Evolutionary conservation across 2,113 vertebrate genomes (phyloP).

Genomic region (Tachuris rubrigastra): DNA sequence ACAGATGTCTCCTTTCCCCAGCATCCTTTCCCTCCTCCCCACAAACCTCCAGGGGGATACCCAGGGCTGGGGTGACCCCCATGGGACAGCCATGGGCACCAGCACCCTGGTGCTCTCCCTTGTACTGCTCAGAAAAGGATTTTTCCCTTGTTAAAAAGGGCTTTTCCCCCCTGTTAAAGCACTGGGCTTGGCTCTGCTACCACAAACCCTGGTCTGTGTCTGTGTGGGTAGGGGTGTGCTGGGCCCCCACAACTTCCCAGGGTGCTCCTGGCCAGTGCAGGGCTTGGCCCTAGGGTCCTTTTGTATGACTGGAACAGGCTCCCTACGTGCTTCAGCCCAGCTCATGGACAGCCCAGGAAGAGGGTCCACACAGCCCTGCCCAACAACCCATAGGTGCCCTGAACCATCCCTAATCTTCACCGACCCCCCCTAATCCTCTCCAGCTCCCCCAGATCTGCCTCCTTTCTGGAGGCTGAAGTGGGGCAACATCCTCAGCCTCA

Average conservation of each 20-base stretch:
- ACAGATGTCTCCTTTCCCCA: accelerated
- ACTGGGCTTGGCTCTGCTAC: neutral
- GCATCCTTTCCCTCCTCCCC: neutral
- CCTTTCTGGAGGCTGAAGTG: accelerated
- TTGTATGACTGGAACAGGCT: neutral
- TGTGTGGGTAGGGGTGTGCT: neutral
- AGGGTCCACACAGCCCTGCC: neutral
- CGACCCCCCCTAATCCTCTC: neutral
- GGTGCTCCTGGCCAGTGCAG: accelerated
- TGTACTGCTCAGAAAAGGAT: accelerated
- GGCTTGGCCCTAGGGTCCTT: accelerated
- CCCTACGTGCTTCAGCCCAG: neutral
- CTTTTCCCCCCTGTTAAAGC: neutral
- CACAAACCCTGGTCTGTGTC: accelerated
- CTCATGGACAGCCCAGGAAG: neutral
- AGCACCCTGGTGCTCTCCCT: neutral
- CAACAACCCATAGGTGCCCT: accelerated
- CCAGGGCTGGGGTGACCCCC: neutral
- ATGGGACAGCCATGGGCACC: neutral
- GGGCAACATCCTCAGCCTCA: accelerated
- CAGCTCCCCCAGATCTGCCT: neutral
- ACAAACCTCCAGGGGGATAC: neutral
- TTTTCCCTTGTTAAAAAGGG: neutral
- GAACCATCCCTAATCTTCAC: neutral
- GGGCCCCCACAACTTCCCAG: neutral